Evolutionary conservation across 2,888 invertebrate genomes (phyloP).

Genomic region (Mantis religiosa): DNA sequence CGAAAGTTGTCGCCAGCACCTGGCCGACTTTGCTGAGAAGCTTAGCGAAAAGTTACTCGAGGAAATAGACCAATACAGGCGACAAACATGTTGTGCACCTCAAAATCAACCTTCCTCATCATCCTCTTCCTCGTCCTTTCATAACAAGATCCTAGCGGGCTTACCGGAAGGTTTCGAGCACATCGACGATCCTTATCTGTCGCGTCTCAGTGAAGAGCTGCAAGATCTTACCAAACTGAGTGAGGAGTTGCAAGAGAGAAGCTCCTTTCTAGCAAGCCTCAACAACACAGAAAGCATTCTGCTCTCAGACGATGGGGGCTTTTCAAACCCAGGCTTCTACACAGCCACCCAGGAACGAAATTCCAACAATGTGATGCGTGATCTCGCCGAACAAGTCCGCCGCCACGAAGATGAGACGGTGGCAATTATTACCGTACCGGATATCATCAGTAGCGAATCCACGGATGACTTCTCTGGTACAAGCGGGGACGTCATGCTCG

Average conservation of each 20-base stretch:
- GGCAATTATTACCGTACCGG: neutral
- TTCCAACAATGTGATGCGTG: neutral
- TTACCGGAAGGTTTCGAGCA: conserved; percentile 37
- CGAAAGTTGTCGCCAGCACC: conserved; percentile 63
- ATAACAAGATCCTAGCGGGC: conserved; percentile 36
- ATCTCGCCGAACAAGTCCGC: neutral
- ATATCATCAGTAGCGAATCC: neutral
- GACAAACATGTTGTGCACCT: conserved; percentile 37
- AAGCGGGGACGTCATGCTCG: neutral
- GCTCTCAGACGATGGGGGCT: neutral
- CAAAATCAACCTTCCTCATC: conserved; percentile 30
- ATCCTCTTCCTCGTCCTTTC: conserved; percentile 47
- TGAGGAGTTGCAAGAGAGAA: conserved; percentile 55
- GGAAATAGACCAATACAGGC: conserved; percentile 60
- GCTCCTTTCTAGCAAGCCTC: conserved; percentile 54
- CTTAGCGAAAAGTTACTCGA: conserved; percentile 75
- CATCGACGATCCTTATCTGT: conserved; percentile 58
- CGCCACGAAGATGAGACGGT: neutral
- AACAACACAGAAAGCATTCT: conserved; percentile 37
- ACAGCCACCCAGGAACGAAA: neutral
- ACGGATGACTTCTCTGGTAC: neutral
- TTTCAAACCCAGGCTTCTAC: neutral
- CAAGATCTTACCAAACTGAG: conserved; percentile 55
- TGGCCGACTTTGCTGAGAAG: conserved; percentile 76
- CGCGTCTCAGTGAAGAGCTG: conserved; percentile 56